Evolutionary conservation across 1,140 invertebrate species (phyloP).

Genomic region (Brachionus sp.): DNA sequence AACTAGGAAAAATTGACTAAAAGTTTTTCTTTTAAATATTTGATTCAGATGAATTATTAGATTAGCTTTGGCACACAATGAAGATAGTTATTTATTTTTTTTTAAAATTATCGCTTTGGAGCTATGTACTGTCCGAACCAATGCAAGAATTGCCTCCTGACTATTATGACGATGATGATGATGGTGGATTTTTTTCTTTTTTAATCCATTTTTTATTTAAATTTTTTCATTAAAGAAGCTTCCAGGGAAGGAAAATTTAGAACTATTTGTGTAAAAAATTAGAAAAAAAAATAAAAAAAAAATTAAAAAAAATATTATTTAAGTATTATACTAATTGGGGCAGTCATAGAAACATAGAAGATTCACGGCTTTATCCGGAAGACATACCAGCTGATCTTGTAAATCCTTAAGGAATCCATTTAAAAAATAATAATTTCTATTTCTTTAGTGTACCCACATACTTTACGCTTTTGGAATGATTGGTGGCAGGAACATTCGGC

Average conservation of each 20-base stretch:
- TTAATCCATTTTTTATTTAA: background rate
- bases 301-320: background rate
- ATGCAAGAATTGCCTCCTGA: conserved; percentile 34
- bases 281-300: background rate
- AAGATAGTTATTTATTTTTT: background rate
- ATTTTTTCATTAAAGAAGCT: background rate
- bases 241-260: conserved; percentile 21
- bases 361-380: conserved; percentile 28
- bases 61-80: background rate
- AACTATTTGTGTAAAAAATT: conserved; percentile 24
- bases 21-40: background rate
- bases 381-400: conserved; percentile 43
- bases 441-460: conserved; percentile 42
- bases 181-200: background rate
- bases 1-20: background rate
- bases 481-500: background rate
- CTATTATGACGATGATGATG: conserved; percentile 11
- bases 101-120: background rate
- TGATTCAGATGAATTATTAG: background rate
- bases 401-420: background rate
- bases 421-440: background rate
- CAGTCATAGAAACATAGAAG: conserved; percentile 29
- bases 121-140: background rate
- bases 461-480: conserved; percentile 44
- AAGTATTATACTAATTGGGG: conserved; percentile 46